Percentiles rank a stretch among this genome's conserved stretches.
These are phyloP conservation scores for Catocala sponsa DNA, from an alignment of 2,888 invertebrate genomes.

Conservation along the genomic window DNA sequence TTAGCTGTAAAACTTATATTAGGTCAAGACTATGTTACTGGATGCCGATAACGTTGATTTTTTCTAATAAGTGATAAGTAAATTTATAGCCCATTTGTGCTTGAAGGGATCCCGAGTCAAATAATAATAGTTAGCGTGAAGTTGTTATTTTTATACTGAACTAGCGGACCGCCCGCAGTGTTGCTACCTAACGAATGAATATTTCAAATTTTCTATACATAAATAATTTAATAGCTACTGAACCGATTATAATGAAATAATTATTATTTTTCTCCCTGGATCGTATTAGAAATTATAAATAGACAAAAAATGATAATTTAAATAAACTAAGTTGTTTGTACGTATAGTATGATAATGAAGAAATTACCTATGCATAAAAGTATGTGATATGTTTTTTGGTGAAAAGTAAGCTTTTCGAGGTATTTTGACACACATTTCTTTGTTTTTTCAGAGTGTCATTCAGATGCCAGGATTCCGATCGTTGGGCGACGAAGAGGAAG, in stretches of 20 bases:
- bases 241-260: background rate
- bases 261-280: background rate
- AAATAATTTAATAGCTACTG: background rate
- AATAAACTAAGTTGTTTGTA: too few species aligned
- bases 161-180: conserved; percentile 20
- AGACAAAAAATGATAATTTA: too few species aligned
- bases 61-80: conserved; percentile 66
- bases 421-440: background rate
- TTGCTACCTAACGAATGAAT: background rate
- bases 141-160: conserved; percentile 40
- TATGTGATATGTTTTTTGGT: too few species aligned
- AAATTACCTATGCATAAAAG: too few species aligned
- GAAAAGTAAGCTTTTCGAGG: background rate
- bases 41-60: conserved; percentile 72
- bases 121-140: conserved; percentile 54
- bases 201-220: conserved; percentile 4
- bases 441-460: conserved; percentile 93
- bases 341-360: too few species aligned
- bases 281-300: too few species aligned
- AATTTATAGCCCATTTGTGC: conserved; percentile 52
- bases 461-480: conserved; percentile 97
- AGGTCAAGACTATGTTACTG: conserved; percentile 79
- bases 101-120: conserved; percentile 50
- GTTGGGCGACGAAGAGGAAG: conserved; percentile 95
- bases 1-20: conserved; percentile 80